Base-by-base conservation (phyloP, 2,888 invertebrate genomes). In the Uloborus plumipes region DNA sequence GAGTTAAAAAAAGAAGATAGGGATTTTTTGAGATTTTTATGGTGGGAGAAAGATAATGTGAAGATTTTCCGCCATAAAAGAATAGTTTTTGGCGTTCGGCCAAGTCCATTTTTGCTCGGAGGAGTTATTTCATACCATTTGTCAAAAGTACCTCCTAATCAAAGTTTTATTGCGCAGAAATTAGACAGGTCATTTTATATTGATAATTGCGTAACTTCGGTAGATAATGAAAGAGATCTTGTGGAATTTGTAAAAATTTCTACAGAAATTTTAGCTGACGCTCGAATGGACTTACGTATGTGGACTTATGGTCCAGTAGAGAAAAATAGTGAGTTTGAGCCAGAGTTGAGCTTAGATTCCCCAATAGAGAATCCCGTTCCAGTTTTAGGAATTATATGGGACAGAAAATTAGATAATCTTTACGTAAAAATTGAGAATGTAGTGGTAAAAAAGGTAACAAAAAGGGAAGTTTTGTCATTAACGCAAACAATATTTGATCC, bases 131-230 rank as follows among this genome's bases (percentile, higher is more conserved):
- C 26, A 2, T 26, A 3, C 26, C 26, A 26, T 26, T 26, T 26
- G 26, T 26, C 26, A 26, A 26, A 26, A 26, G 26, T 26, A 26
- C 26, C 26, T 2, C 26, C 26, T 26, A 26, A 26, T 26, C 26
- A 26, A 26, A 26, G 4, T 2, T 2, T 3, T 26, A 26, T 26
- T 26, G 26, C 26, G 26, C 26, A 4, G 4, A 26, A 26, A 26
- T 26, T 26, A 26, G 26, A 26, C 26, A 26, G 26, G 4, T 26
- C 26, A 26, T 26, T 26, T 26, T 26, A 26, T 3, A 4, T 26
- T 26, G 26, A 77, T 65, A 70, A 77, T 55, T 77, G 51, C 51
- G 53, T 70, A 16, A 77, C 64, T 18, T 77, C 53, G 3, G 64
- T 55, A 55, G 51, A 59, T n/a, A 50, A 65, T 51, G 62, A 62